Conservation (phyloP, 2,888 invertebrate species). For the Hesperia comma region DNA sequence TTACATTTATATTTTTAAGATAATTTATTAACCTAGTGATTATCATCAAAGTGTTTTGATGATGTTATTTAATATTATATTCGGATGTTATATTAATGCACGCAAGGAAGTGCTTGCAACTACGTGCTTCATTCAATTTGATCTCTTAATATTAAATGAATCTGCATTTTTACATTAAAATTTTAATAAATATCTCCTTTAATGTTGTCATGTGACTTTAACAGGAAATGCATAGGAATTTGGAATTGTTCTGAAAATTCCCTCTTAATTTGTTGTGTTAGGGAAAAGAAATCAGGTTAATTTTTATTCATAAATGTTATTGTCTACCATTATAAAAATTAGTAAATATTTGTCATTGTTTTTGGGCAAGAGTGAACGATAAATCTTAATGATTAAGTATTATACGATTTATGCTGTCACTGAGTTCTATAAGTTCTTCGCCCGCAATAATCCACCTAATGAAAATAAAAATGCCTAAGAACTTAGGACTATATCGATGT, state of each 20-base stretch:
- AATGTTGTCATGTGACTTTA: not conserved
- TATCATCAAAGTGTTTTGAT: not conserved
- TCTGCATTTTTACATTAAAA: slow-evolving; percentile 27
- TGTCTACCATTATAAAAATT: too few relatives aligned
- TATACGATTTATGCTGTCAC: not conserved
- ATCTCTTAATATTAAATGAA: slow-evolving; percentile 31
- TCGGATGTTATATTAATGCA: not conserved
- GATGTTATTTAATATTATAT: too few relatives aligned
- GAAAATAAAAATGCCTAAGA: slow-evolving; percentile 16
- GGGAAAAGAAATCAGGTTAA: too few relatives aligned
- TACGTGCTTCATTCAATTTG: slow-evolving; percentile 15
- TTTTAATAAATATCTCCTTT: slow-evolving; percentile 9
- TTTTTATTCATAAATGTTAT: too few relatives aligned
- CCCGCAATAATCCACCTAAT: not conserved
- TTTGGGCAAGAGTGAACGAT: too few relatives aligned
- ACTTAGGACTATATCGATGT: not conserved
- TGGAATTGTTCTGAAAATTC: not conserved
- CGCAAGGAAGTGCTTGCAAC: not conserved
- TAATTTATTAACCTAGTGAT: too few relatives aligned
- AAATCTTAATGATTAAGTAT: not conserved
- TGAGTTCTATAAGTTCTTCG: not conserved
- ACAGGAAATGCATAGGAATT: not conserved
- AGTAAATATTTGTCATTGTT: too few relatives aligned
- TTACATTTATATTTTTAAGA: too few relatives aligned
- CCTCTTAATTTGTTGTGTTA: too few relatives aligned